A percentile compares a stretch with the other conserved stretches of the same genome.
phyloP scores from a whole-genome alignment of 2,113 vertebrate genomes.

The Paratilapia polleni region DNA sequence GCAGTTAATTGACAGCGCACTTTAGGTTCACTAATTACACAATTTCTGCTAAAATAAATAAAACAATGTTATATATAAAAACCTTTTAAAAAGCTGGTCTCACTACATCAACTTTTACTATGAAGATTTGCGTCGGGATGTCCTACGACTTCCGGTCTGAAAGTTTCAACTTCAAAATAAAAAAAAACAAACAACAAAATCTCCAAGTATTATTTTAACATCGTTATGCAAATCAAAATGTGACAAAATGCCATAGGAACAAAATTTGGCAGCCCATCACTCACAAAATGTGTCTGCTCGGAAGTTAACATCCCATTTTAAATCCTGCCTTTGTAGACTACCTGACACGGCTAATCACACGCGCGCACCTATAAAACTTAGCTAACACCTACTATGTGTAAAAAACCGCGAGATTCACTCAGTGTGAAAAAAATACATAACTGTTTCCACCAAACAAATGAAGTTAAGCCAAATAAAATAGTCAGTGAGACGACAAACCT shows the following conservation, averaged over 20 bases:
- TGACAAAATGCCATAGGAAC: too few relatives aligned
- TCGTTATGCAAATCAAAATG: background rate
- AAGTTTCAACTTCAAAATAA: too few relatives aligned
- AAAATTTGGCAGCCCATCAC: too few relatives aligned
- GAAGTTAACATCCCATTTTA: too few relatives aligned
- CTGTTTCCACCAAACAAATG: background rate
- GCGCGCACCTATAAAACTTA: background rate
- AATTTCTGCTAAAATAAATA: background rate
- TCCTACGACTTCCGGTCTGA: too few relatives aligned
- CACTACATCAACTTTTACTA: too few relatives aligned
- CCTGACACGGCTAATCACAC: background rate
- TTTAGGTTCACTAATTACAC: background rate
- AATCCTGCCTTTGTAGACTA: background rate
- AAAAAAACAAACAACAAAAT: too few relatives aligned
- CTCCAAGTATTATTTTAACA: background rate
- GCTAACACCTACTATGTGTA: accelerated
- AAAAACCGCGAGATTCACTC: background rate
- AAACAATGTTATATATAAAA: too few relatives aligned
- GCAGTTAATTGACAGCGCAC: background rate
- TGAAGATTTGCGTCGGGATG: too few relatives aligned
- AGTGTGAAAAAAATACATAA: accelerated
- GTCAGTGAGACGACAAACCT: constrained; percentile 49
- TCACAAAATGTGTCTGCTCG: too few relatives aligned
- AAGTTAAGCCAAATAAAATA: background rate
- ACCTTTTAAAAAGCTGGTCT: too few relatives aligned